Conservation (phyloP, 2,113 vertebrate species). For the Nothobranchius furzeri region DNA sequence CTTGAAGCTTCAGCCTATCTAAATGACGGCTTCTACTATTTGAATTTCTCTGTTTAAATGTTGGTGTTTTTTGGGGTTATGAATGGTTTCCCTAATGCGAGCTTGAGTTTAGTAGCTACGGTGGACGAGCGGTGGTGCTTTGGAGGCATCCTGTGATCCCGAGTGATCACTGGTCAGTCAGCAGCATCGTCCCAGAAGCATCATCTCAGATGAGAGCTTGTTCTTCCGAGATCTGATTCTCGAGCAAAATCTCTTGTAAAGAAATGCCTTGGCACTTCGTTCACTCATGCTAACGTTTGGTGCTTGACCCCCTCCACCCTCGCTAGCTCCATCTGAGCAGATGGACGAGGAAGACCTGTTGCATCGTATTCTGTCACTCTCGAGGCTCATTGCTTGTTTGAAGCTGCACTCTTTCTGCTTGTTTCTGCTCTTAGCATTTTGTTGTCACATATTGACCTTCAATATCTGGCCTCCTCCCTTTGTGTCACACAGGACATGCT, state of each 20-base stretch:
- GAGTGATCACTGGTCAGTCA: conserved; percentile 36
- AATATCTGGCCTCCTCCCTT: conserved; percentile 42
- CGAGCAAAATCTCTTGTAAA: conserved; percentile 26
- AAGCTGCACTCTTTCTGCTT: conserved; percentile 36
- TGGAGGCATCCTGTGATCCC: conserved; percentile 42
- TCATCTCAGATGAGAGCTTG: conserved; percentile 9
- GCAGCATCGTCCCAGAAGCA: conserved; percentile 11
- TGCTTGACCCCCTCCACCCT: background rate
- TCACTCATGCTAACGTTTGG: conserved; percentile 16
- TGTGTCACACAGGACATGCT: conserved; percentile 48
- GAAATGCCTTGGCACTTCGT: conserved; percentile 1
- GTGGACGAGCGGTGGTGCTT: conserved; percentile 8
- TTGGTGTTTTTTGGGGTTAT: too few relatives aligned
- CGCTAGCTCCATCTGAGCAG: conserved; percentile 11
- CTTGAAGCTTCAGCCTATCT: too few relatives aligned
- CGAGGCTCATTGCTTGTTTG: conserved; percentile 36
- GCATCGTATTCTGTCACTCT: conserved; percentile 12
- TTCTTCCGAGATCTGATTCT: background rate
- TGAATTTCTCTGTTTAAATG: too few relatives aligned
- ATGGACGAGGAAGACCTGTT: background rate
- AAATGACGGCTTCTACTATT: too few relatives aligned
- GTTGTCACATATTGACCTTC: conserved; percentile 47
- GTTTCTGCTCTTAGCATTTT: conserved; percentile 38
- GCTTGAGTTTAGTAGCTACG: conserved; percentile 41
- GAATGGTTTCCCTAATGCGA: background rate